A percentile compares a stretch with the other conserved stretches of the same genome.
Evolutionary conservation across 2,797 vertebrate species (phyloP).

Genomic region (Phataginus tetradactyla): DNA sequence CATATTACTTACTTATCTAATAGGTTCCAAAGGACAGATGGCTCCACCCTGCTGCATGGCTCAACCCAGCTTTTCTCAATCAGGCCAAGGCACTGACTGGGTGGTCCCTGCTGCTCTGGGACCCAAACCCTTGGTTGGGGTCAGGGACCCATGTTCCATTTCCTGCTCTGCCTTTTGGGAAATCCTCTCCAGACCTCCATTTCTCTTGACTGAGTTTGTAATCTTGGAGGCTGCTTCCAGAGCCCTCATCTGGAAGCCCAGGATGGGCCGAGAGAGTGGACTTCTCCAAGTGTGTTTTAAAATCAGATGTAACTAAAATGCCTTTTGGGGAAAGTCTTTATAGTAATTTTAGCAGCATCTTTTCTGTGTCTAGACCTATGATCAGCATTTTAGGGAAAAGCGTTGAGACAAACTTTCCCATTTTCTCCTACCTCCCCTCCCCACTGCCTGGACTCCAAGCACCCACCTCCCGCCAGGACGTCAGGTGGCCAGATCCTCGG

Average conservation of each 20-base stretch:
- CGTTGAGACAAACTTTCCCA: neutral
- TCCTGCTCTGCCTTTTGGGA: neutral
- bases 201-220: neutral
- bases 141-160: neutral
- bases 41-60: no score
- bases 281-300: neutral
- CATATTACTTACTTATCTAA: neutral
- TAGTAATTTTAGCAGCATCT: conserved; percentile 73
- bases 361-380: conserved; percentile 79
- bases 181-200: neutral
- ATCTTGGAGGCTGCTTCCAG: neutral
- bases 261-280: neutral
- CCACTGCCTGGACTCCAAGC: neutral
- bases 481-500: conserved; percentile 37
- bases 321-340: conserved; percentile 62
- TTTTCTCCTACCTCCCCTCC: neutral
- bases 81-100: neutral
- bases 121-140: no score
- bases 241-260: neutral
- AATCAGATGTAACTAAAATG: conserved; percentile 39
- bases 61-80: neutral
- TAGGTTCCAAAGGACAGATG: neutral
- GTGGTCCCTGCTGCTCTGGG: neutral
- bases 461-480: rapidly evolving
- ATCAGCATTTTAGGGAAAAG: conserved; percentile 76